phyloP scores from a whole-genome alignment of 2,113 vertebrate genomes.

The Leptodactylus fuscus region DNA sequence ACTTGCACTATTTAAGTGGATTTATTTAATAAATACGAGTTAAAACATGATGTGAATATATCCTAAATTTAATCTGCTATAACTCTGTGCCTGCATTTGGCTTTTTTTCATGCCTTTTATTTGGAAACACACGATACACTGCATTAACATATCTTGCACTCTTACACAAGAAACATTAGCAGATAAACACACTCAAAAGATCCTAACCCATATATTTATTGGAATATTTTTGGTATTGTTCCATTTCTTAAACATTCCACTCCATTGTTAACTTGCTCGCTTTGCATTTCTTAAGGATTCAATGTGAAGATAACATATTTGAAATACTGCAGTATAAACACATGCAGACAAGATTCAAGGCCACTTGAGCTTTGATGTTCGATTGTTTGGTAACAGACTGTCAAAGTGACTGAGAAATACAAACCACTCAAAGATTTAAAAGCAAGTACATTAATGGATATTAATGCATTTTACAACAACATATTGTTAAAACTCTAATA shows the following conservation, averaged over 20 bases:
- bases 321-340: not conserved
- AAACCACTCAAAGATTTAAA: not conserved
- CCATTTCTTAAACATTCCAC: not conserved
- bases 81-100: too few relatives aligned
- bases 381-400: not conserved
- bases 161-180: conserved; percentile 20
- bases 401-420: not conserved
- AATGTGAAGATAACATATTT: not conserved
- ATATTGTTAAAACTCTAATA: not conserved
- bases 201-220: conserved; percentile 16
- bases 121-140: too few relatives aligned
- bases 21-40: too few relatives aligned
- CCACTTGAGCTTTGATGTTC: not conserved
- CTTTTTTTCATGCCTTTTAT: too few relatives aligned
- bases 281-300: conserved; percentile 22
- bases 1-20: too few relatives aligned
- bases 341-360: not conserved
- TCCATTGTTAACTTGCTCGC: not conserved
- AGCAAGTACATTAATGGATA: not conserved
- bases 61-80: too few relatives aligned
- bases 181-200: not conserved
- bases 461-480: not conserved
- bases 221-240: not conserved
- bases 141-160: not conserved
- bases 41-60: too few relatives aligned